Base-by-base conservation (phyloP, 2,797 vertebrate species). In the Pseudochromis fuscus region DNA sequence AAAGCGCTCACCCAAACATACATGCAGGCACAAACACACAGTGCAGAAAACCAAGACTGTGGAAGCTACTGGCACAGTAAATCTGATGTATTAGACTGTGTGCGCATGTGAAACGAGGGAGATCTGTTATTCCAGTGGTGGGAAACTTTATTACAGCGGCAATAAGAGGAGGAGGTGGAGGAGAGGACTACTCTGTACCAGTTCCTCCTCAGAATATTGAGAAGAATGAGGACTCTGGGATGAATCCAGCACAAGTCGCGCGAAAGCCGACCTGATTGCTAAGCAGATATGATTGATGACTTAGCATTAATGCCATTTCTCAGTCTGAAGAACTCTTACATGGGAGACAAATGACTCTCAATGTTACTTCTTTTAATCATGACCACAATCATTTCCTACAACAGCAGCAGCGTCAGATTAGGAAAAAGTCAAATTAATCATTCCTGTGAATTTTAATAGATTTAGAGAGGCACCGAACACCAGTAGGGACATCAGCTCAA, bases 91-190 rank as follows among this genome's bases (percentile, higher is more conserved):
- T 72, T 66, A 55, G 62, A 49, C 44, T 70, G 67, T 71, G 48
- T 68, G 76, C 1, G 4, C 59, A 49, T 77, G 52, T 74, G 74
- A 65, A 81, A 86, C 65, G 49, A 30, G 7, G 52, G 56, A 65
- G 55, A 92, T 90, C 77, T 84, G 85, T 92, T 91, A 86, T 78
- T 67, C 49, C 61, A 77, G 45, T 85, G 81, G 89, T 88, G 56
- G 61, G 42, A 51, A 75, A 86, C 89, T 62, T 88, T 84, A 89
- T 91, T 87, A 77, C 63, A 49, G 61, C 27, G 73, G 84, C 78
- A 84, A 75, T 67, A 69, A 78, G 49, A 79, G 63, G 68, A 79
- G 69, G 46, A 31, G 63, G 68, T 77, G 69, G 46, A 31, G 62
- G 59, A 67, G 59, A 68, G 28, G 44, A 73, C 61, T 55, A 18